Conservation (phyloP, 2,797 vertebrate genomes). For the Neomorphus geoffroyi region DNA sequence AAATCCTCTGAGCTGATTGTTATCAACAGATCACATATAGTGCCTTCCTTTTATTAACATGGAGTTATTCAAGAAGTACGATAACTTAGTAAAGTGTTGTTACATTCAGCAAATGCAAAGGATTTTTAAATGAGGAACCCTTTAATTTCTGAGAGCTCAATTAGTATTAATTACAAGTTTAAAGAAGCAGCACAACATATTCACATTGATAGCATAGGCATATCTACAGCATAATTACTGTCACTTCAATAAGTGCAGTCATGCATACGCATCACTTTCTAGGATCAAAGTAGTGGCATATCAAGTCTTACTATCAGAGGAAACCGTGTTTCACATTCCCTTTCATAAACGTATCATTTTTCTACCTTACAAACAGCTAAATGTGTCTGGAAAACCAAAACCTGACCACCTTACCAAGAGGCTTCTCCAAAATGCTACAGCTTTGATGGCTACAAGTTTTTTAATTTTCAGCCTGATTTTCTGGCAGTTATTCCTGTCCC, state of each 20-base stretch:
- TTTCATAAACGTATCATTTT: conserved; percentile 20
- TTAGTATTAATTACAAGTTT: conserved; percentile 63
- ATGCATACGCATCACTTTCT: background rate
- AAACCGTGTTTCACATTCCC: background rate
- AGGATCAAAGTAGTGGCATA: conserved; percentile 10
- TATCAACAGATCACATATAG: background rate
- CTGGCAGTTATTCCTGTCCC: background rate
- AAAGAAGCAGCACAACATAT: conserved; percentile 45
- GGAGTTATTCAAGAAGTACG: background rate
- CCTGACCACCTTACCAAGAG: background rate
- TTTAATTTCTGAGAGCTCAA: conserved; percentile 1
- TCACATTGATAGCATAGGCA: conserved; percentile 33
- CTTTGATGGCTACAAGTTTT: background rate
- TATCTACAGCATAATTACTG: conserved; percentile 51
- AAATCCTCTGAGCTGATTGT: background rate
- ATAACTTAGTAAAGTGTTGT: background rate
- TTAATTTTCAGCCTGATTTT: background rate
- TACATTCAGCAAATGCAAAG: background rate
- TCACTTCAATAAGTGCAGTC: conserved; percentile 32
- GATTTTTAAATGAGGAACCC: background rate
- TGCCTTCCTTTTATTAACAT: background rate
- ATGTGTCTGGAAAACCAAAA: background rate
- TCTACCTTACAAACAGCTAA: background rate
- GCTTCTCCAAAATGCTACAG: background rate
- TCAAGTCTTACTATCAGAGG: background rate